phyloP scores from a whole-genome alignment of 1,140 invertebrate species.

The Brachionus rubens region DNA sequence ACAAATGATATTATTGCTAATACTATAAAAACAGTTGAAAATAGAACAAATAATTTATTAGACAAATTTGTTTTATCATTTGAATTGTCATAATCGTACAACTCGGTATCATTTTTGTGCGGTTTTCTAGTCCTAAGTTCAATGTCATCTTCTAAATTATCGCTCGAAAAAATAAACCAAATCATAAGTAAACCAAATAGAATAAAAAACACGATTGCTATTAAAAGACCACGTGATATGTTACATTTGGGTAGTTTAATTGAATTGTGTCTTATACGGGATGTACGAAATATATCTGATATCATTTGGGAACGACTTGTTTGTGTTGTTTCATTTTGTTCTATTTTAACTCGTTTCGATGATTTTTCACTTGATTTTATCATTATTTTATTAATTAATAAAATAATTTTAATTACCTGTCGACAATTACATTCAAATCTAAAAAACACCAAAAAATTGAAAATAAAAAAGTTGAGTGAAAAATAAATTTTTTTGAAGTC shows the following conservation, averaged over 20 bases:
- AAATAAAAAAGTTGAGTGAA: no score
- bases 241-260: constrained; percentile 29
- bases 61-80: constrained; percentile 6
- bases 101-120: background rate
- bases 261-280: background rate
- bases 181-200: background rate
- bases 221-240: constrained; percentile 6
- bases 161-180: constrained; percentile 42
- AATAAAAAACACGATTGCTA: constrained; percentile 32
- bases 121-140: background rate
- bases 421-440: no score
- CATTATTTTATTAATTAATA: no score
- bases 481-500: no score
- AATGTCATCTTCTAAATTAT: background rate
- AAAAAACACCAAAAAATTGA: no score
- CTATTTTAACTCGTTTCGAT: background rate
- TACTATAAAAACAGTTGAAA: constrained; percentile 40
- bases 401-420: no score
- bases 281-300: constrained; percentile 6
- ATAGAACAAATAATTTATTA: constrained; percentile 25
- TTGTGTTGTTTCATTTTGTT: background rate
- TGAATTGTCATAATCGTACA: background rate
- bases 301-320: background rate
- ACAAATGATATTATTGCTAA: constrained; percentile 34
- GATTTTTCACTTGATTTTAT: no score